Evolutionary conservation across 2,888 invertebrate species (phyloP), one percentile per base, ranked within the genome.

Genomic region (Clistopyga incitator): DNA sequence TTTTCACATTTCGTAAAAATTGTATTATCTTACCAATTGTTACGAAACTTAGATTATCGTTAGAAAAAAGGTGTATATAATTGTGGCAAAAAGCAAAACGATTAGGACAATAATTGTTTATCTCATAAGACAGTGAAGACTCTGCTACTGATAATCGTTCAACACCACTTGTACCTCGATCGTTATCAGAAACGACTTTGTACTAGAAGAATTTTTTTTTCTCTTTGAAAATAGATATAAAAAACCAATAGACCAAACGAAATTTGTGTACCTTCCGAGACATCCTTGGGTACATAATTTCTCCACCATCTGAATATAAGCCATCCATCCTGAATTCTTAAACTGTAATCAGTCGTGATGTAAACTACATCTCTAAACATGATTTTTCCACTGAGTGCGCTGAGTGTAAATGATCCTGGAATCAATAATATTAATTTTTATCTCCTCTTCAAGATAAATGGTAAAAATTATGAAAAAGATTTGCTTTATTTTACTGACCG

Each of bases 241-340:
- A 42, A 13, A 42, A 42, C 8, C 8, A 2, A 15, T 20, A 20
- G 52, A 54, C 18, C 6, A 2, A 11, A 4, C 0, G 20, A 23
- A 34, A 64, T 64, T n/a, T 13, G 18, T 20, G 54, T 93, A 98
- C 98, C 98, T 96, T 98, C 98, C 74, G 97, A 97, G 50, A 98
- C 97, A 94, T 98, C 98, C 94, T 98, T 98, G 68, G 98, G 98
- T 71, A 98, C 97, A 93, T 98, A 98, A 47, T 98, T 97, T 86
- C 98, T 95, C 99, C 99, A 99, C 98, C 99, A 99, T 70, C 99
- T 95, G 94, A 99, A 99, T 94, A 99, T 98, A 85, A 99, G 95
- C 95, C 98, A 99, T 1, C 99, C 99, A 94, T 99, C 99, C 93
- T 99, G 99, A 86, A 99, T 96, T 86, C 99, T 95, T 56, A 98